Evolutionary conservation across 2,797 vertebrate species (phyloP), one percentile per base, ranked within the genome.

Genomic region (Loriculus beryllinus): DNA sequence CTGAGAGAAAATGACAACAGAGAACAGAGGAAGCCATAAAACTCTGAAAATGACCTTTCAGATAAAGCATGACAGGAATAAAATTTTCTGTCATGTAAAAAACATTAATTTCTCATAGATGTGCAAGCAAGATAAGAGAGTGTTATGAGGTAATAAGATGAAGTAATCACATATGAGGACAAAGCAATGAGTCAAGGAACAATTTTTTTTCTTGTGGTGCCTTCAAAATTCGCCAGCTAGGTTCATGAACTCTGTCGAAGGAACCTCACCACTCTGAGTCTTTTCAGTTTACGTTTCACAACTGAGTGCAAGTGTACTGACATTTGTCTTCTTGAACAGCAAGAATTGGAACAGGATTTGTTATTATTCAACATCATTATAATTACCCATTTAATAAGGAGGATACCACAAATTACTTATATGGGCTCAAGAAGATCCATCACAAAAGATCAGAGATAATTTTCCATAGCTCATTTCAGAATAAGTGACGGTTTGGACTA

Each of bases 361-460:
- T 48, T 74, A 40, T 40, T 62, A 29, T 60, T 33, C 13, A 71
- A 54, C 37, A 45, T 59, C 31, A 21, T 76, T 91, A 54, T 52
- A 88, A 71, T 42, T 82, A 56, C 15, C 22, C 45, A 71, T 80
- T 92, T 77, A 65, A 47, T 42, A 62, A 8, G 47, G 14, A 89
- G 9, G 20, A 25, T 75, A 37, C 14, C 47, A 49, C 23, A 81
- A 67, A 82, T 62, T 0, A 45, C 63, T 77, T 70, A 19, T 65
- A 42, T 42, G 17, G 17, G 8, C 17, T 71, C 51, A 49, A 88
- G 75, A 82, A 80, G 33, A 67, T 63, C 7, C 33, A 52, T 72
- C 72, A 86, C 35, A 81, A 93, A 95, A 93, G 71, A 78, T 72
- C 51, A 71, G 82, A 92, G 42, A 64, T 82, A 93, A 78, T 29